Evolutionary conservation across 2,888 invertebrate genomes (phyloP).

Genomic region (Xanthia togata): DNA sequence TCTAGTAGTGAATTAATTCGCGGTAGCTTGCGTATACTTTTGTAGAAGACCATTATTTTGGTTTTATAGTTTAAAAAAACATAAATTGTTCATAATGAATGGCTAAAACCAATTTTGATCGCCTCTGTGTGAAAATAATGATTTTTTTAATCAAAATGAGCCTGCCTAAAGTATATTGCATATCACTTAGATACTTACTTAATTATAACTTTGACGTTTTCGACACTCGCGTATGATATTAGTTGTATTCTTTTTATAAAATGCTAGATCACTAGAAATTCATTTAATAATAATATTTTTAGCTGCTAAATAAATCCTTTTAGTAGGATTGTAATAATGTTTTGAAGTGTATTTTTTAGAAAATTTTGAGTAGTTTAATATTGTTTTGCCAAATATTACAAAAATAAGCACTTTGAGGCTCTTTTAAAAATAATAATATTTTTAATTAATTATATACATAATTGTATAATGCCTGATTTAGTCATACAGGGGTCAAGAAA

Average conservation of each 20-base stretch:
- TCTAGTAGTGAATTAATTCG: constrained; percentile 52
- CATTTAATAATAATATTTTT: constrained; percentile 65
- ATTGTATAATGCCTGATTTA: constrained; percentile 40
- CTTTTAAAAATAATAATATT: constrained; percentile 5
- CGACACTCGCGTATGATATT: constrained; percentile 71
- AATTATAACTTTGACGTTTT: constrained; percentile 76
- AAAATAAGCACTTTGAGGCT: background rate
- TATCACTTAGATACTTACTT: constrained; percentile 85
- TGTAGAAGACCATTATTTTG: constrained; percentile 51
- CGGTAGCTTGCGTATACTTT: constrained; percentile 70
- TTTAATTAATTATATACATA: background rate
- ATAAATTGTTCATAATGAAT: constrained; percentile 28
- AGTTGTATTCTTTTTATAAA: constrained; percentile 70
- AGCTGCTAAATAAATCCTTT: constrained; percentile 59
- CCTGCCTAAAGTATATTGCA: constrained; percentile 89
- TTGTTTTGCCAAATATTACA: constrained; percentile 12
- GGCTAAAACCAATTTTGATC: constrained; percentile 58
- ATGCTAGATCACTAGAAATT: constrained; percentile 73
- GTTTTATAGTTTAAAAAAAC: constrained; percentile 51
- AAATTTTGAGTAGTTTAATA: background rate
- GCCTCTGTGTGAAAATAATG: constrained; percentile 41
- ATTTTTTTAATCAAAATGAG: constrained; percentile 71
- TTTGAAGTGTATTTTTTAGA: constrained; percentile 57
- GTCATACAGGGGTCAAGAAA: constrained; percentile 6
- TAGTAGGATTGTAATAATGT: constrained; percentile 61